phyloP scores from a whole-genome alignment of 2,797 vertebrate genomes.

The Enteromius afrohamiltoni region DNA sequence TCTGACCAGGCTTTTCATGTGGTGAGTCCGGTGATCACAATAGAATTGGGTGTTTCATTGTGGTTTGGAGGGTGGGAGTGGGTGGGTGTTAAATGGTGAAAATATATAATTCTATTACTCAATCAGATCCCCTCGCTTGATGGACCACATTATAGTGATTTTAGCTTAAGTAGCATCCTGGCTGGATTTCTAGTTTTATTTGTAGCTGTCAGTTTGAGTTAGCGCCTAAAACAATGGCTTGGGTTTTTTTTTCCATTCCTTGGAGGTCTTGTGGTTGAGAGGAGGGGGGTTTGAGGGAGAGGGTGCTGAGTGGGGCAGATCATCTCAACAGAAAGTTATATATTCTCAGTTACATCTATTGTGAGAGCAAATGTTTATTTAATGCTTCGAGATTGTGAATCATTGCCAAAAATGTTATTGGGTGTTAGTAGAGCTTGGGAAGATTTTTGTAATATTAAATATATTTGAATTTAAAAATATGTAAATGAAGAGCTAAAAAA shows the following conservation, averaged over 20 bases:
- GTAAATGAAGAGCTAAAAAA: neutral
- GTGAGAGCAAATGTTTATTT: neutral
- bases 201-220: neutral
- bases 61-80: neutral
- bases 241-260: neutral
- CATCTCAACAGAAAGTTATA: constrained; percentile 14
- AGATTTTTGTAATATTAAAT: neutral
- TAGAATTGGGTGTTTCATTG: neutral
- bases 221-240: constrained; percentile 6
- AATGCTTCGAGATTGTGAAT: neutral
- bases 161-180: neutral
- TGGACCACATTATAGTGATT: neutral
- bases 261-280: constrained; percentile 24
- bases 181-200: neutral
- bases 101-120: neutral
- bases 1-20: constrained; percentile 12
- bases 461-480: neutral
- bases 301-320: neutral
- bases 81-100: too few relatives aligned
- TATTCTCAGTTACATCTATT: neutral
- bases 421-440: neutral
- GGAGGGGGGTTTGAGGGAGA: neutral
- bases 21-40: neutral
- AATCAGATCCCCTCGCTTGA: neutral
- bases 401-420: neutral